Base-by-base conservation (phyloP, 1,140 invertebrate genomes). In the Dinoponera quadriceps region DNA sequence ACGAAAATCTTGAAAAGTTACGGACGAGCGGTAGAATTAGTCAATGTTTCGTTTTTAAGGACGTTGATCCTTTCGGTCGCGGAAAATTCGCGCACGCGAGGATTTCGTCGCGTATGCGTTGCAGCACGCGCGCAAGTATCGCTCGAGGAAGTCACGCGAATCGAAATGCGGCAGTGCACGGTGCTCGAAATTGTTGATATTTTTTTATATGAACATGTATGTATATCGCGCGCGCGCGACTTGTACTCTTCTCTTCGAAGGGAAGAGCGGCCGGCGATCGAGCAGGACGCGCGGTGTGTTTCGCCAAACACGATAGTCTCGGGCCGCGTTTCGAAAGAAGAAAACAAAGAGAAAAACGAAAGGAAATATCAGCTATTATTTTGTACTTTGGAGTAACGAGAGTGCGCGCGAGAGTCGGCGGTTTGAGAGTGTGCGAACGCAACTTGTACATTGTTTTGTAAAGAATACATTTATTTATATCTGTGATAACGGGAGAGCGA, bases 391-490 rank as follows among this genome's bases (percentile, higher is more conserved):
- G 75, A 74, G 59, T 81, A 80, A 54, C 51, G 71, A 54, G 60
- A 55, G 69, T 55, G 60, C 18, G 69, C 71, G 84, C 29, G 55
- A 66, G 49, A 66, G 49, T 71, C 68, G 25, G 25, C 25, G 51
- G 3, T 38, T 55, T 69, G 71, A 78, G 18, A 49, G n/a, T 38
- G 59, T 38, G 27, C 16, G 57, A 59, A 87, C 60, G 62, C 48
- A 90, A 90, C 91, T 89, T 93, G 92, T 93, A 93, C 89, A 93
- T 93, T 93, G 89, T 93, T 93, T 93, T 93, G 91, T 93, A 93
- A 92, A 92, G 92, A 94, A 95, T 94, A 95, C 94, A 95, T 95
- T 95, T 95, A 95, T 95, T 95, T 95, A 94, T 95, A 95, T 95
- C 95, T 95, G 95, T 95, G 95, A 95, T 95, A 95, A 95, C 91